phyloP scores from a whole-genome alignment of 2,113 vertebrate genomes.

The Agelaius tricolor region DNA sequence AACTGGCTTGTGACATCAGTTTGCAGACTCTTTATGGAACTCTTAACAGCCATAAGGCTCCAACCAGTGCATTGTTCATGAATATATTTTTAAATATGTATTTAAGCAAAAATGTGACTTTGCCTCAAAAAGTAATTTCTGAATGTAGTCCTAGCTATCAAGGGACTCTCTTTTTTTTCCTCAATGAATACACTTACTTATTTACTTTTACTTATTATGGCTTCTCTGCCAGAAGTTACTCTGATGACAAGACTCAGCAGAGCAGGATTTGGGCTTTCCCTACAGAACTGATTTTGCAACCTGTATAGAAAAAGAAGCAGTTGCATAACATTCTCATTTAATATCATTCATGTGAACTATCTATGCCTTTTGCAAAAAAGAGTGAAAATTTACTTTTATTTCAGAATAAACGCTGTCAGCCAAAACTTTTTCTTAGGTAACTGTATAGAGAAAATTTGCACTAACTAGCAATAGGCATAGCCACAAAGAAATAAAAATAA shows the following conservation, averaged over 20 bases:
- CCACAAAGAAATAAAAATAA: neutral
- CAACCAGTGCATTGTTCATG: neutral
- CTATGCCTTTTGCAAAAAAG: neutral
- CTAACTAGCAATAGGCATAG: neutral
- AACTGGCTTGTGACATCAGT: rapidly evolving
- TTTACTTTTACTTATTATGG: neutral
- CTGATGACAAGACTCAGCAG: neutral
- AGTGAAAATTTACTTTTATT: neutral
- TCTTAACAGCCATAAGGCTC: neutral
- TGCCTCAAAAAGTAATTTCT: neutral
- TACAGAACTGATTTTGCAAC: neutral
- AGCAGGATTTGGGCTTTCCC: neutral
- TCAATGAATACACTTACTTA: neutral
- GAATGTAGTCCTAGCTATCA: neutral
- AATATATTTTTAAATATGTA: neutral
- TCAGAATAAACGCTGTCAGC: neutral
- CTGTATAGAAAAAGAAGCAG: neutral
- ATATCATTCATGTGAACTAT: neutral
- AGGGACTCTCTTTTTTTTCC: neutral
- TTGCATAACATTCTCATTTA: neutral
- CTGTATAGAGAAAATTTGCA: neutral
- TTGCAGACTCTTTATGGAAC: neutral
- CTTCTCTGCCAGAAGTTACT: neutral
- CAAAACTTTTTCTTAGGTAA: neutral
- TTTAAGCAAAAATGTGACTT: neutral